Evolutionary conservation across 2,797 vertebrate genomes (phyloP), one percentile per base, ranked within the genome.

Genomic region (Cygnus olor): DNA sequence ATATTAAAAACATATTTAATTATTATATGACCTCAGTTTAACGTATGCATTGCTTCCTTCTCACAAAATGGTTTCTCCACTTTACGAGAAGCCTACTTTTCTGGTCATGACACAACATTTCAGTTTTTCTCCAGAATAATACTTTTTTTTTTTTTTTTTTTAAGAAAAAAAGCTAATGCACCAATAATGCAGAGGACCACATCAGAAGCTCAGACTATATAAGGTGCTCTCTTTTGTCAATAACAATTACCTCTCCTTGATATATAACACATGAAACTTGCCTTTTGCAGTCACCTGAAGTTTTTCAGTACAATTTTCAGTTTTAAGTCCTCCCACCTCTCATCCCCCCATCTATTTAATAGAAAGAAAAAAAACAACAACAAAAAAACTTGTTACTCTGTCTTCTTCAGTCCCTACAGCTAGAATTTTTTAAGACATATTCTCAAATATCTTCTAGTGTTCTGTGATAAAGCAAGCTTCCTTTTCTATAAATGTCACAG

Each of bases 271-370:
- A 42, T 0, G 0, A 51, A 28, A 10, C 32, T 64, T 61, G 4
- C 10, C 7, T 69, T 83, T 74, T 61, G 36, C 8, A 76, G 32
- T 47, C 11, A 44, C 18, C 18, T 53, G 40, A 34, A 2, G 0
- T 1, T 85, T 78, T 85, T 58, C 27, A 54, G 20, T 18, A 71
- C 13, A 32, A 28, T 74, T 79, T 58, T 27, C 13, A 77, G 7
- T 17, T 10, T 79, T 42, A 57, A 49, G 32, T 56, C 34, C 56
- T 40, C 14, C 18, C 14, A 32, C 28, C 61, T 44, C 53, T 49
- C 3, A 49, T 4, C 1, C 2, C 6, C 3, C 5, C 4, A 8
- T 5, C 27, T n/a, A 36, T 61, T 44, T 27, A 84, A 42, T 45
- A 10, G 79, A 12, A 20, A 47, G 11, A 49, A 49, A 49, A 22